Evolutionary conservation across 1,140 invertebrate species (phyloP).

Genomic region (Meloidogyne floridensis): DNA sequence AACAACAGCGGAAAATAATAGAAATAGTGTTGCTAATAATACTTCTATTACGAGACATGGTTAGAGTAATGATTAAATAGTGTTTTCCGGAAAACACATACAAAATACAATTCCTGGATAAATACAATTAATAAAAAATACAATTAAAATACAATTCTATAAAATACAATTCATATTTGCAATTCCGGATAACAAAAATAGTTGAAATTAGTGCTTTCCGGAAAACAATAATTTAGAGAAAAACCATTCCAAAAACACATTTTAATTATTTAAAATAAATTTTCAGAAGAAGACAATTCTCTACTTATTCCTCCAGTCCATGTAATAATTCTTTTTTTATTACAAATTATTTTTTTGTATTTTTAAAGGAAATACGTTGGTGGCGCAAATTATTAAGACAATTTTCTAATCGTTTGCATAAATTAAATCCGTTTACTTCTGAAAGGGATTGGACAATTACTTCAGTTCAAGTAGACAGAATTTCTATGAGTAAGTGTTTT

Average conservation of each 20-base stretch:
- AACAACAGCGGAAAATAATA: not conserved
- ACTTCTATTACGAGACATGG: not conserved
- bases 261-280: not conserved
- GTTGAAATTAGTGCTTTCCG: too few species aligned
- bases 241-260: too few species aligned
- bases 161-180: too few species aligned
- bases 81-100: not conserved
- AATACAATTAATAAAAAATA: too few species aligned
- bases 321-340: not conserved
- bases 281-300: slow-evolving; percentile 38
- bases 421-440: slow-evolving; percentile 38
- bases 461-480: slow-evolving; percentile 58
- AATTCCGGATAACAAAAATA: too few species aligned
- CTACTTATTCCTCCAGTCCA: not conserved
- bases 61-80: not conserved
- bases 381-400: slow-evolving; percentile 6
- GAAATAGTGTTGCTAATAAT: not conserved
- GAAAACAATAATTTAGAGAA: too few species aligned
- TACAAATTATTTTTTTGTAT: not conserved
- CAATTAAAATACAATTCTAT: too few species aligned
- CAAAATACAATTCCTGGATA: too few species aligned
- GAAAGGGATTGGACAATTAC: slow-evolving; percentile 63
- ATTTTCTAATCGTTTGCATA: slow-evolving; percentile 23
- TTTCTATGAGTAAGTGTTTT: slow-evolving; percentile 25
- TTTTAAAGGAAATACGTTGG: not conserved